phyloP scores from a whole-genome alignment of 2,888 invertebrate species.

The Archaeoteleia sp. region DNA sequence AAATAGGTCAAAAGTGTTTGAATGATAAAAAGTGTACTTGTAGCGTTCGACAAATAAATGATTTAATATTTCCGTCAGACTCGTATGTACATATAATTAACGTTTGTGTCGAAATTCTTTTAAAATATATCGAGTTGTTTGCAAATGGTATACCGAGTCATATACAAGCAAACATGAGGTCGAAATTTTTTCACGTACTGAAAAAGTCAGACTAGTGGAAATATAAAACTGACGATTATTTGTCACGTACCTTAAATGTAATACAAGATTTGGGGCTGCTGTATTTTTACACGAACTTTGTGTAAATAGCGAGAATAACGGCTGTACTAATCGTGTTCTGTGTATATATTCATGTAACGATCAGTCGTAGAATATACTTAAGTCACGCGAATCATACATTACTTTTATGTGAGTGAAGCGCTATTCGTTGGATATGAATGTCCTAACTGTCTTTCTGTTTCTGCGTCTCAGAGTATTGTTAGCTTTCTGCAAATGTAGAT shows the following conservation, averaged over 20 bases:
- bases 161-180: background rate
- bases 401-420: conserved; percentile 39
- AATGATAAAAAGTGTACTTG: too few relatives aligned
- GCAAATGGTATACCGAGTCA: too few relatives aligned
- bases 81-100: too few relatives aligned
- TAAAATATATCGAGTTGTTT: too few relatives aligned
- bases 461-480: conserved; percentile 38
- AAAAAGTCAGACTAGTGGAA: background rate
- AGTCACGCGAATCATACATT: conserved; percentile 35
- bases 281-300: conserved; percentile 52
- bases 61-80: too few relatives aligned
- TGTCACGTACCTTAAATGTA: conserved; percentile 42
- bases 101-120: too few relatives aligned
- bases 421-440: conserved; percentile 46
- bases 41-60: too few relatives aligned
- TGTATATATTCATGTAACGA: conserved; percentile 46
- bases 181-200: background rate
- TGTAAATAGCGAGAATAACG: conserved; percentile 50
- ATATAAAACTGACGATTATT: conserved; percentile 11
- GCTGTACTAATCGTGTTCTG: conserved; percentile 37
- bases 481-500: conserved; percentile 52
- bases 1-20: too few relatives aligned
- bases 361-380: conserved; percentile 38
- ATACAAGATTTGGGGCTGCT: conserved; percentile 34
- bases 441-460: conserved; percentile 47